Evolutionary conservation across 2,797 vertebrate genomes (phyloP).

Genomic region (Hemibagrus guttatus): DNA sequence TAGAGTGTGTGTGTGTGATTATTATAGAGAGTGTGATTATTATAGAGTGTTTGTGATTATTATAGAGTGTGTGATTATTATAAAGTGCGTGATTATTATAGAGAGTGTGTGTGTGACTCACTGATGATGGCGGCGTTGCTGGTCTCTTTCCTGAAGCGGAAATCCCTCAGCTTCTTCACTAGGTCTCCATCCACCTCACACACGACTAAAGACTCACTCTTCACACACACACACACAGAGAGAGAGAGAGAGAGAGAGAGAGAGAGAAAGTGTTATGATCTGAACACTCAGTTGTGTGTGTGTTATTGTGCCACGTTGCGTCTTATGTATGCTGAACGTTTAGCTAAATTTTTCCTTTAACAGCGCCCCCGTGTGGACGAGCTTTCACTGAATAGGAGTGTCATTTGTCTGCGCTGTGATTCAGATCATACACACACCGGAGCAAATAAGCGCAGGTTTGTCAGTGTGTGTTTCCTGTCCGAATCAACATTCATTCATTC

Average conservation of each 20-base stretch:
- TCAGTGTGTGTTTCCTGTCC: not conserved
- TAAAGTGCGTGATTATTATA: not conserved
- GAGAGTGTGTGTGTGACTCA: conserved; percentile 61
- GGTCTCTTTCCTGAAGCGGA: conserved; percentile 80
- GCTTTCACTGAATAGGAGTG: not conserved
- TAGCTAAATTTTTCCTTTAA: not conserved
- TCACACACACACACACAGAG: not conserved
- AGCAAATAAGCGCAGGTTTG: no score
- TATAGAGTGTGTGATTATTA: not conserved
- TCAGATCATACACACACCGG: no score
- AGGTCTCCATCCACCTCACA: conserved; percentile 79
- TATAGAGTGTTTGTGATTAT: not conserved
- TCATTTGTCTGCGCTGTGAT: not conserved
- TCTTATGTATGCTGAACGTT: not conserved
- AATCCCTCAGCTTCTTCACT: conserved; percentile 74
- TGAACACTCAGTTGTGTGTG: not conserved
- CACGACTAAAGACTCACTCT: conserved; percentile 80
- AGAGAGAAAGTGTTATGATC: conserved; percentile 22
- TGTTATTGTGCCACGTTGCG: not conserved
- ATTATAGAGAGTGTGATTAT: not conserved
- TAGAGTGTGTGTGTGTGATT: not conserved
- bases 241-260: no score
- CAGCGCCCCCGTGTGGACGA: not conserved
- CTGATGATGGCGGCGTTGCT: conserved; percentile 81
- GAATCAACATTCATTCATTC: no score